Conservation (phyloP, 2,113 vertebrate species). For the Anoplopoma fimbria region DNA sequence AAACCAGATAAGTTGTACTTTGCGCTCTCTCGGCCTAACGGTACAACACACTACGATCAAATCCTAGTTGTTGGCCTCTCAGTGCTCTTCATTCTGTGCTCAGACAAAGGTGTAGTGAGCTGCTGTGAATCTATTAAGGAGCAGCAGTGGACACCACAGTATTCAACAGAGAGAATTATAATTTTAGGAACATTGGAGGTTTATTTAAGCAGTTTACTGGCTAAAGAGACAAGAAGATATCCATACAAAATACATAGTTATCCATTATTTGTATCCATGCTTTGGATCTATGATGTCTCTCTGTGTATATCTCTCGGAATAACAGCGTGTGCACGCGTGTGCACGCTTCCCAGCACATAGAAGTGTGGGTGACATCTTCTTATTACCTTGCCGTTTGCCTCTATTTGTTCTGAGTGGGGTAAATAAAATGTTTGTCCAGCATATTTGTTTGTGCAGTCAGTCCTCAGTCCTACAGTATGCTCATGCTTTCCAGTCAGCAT, state of each 20-base stretch:
- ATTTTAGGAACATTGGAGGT: neutral
- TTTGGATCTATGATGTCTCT: neutral
- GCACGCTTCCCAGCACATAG: conserved; percentile 16
- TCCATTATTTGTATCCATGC: neutral
- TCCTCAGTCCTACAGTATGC: neutral
- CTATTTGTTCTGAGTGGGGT: conserved; percentile 27
- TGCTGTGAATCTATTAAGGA: neutral
- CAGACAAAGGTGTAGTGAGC: neutral
- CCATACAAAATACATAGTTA: neutral
- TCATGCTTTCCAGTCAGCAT: conserved; percentile 24
- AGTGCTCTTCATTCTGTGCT: neutral
- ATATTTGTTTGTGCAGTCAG: conserved; percentile 14
- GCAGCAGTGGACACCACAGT: neutral
- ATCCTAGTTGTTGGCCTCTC: neutral
- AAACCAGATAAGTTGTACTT: neutral
- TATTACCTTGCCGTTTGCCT: conserved; percentile 20
- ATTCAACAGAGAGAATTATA: neutral
- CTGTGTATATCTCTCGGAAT: conserved; percentile 5
- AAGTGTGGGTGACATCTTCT: conserved; percentile 30
- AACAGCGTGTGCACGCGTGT: neutral
- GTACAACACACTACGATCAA: neutral
- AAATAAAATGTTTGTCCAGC: conserved; percentile 46
- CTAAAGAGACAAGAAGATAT: neutral
- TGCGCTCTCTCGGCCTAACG: neutral
- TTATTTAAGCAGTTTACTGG: neutral